Percentiles rank a stretch among this genome's conserved stretches.
Evolutionary conservation across 1,140 invertebrate genomes (phyloP).

Genomic region (Macrobrachium nipponense): DNA sequence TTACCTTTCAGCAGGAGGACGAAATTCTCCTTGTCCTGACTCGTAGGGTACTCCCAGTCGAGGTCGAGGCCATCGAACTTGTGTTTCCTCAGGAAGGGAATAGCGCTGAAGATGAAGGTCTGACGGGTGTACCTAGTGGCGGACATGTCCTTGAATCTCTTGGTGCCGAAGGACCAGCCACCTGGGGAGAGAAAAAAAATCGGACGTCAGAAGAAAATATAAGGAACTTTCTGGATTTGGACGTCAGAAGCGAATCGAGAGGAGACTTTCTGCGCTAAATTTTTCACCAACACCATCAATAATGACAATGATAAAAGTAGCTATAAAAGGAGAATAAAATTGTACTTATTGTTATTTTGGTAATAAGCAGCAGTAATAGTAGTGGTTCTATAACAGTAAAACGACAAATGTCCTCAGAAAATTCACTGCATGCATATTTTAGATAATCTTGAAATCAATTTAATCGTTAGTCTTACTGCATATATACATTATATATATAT

Average conservation of each 20-base stretch:
- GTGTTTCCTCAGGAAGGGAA: constrained; percentile 87
- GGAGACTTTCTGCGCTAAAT: not conserved
- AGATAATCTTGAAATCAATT: no score
- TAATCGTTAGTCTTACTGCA: no score
- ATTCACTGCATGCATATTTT: no score
- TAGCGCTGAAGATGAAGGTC: constrained; percentile 93
- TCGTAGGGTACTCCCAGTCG: constrained; percentile 97
- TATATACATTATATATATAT: no score
- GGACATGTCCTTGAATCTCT: constrained; percentile 95
- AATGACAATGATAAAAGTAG: not conserved
- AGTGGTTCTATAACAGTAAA: no score
- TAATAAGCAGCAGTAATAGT: no score
- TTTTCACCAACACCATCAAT: not conserved
- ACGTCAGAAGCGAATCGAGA: not conserved
- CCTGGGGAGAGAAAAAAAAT: constrained; percentile 71
- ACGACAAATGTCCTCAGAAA: no score
- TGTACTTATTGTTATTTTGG: not conserved
- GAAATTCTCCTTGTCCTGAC: constrained; percentile 93
- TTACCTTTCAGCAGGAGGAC: constrained; percentile 89
- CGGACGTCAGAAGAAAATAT: not conserved
- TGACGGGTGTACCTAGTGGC: constrained; percentile 87
- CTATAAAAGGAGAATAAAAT: not conserved
- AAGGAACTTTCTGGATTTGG: not conserved
- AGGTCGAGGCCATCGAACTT: constrained; percentile 93
- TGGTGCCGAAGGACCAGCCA: constrained; percentile 95